A percentile compares a stretch with the other conserved stretches of the same genome.
These are phyloP conservation scores for Maniola jurtina DNA, from an alignment of 1,140 invertebrate species.

Conservation along the genomic window DNA sequence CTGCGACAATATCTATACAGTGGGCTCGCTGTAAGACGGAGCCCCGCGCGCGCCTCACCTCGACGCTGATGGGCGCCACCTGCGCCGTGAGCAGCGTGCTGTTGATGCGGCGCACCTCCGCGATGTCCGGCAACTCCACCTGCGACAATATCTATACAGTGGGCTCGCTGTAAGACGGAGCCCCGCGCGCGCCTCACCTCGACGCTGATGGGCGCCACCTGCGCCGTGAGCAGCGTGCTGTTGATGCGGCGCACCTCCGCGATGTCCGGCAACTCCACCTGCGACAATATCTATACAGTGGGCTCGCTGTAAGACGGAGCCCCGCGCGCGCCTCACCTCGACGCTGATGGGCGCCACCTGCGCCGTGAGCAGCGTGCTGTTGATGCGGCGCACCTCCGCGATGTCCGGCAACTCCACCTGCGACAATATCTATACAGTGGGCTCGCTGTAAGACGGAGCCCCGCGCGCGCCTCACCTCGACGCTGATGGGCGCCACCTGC, in stretches of 20 bases:
- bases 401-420: not conserved
- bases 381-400: conserved; percentile 1
- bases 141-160: no score
- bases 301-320: no score
- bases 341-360: not conserved
- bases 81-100: not conserved
- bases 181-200: no score
- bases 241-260: conserved; percentile 3
- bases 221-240: not conserved
- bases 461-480: not conserved
- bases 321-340: no score
- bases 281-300: no score
- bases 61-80: not conserved
- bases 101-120: conserved; percentile 3
- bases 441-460: no score
- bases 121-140: not conserved
- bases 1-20: no score
- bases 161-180: no score
- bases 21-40: no score
- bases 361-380: not conserved
- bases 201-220: not conserved
- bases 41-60: no score
- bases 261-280: not conserved
- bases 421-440: no score
- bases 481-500: conserved; percentile 2